A percentile compares a stretch with the other conserved stretches of the same genome.
Evolutionary conservation across 2,797 vertebrate genomes (phyloP).

Genomic region (Pelochelys cantorii): DNA sequence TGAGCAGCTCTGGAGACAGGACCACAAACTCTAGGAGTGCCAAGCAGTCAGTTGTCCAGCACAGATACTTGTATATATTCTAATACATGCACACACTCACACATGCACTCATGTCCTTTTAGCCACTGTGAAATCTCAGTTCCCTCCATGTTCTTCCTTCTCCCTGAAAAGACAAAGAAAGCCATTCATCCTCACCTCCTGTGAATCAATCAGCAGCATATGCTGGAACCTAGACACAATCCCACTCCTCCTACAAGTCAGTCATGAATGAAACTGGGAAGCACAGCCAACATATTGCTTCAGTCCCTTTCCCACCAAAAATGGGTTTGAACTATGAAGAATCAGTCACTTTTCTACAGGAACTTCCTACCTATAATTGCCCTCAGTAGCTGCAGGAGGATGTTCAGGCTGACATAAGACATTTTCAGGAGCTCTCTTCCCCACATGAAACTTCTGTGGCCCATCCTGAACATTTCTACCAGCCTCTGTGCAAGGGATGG

Average conservation of each 20-base stretch:
- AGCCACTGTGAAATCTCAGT: background rate
- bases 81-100: background rate
- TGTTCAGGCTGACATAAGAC: conserved; percentile 67
- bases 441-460: conserved; percentile 55
- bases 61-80: background rate
- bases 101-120: background rate
- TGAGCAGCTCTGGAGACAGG: conserved; percentile 40
- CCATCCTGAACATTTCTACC: conserved; percentile 14
- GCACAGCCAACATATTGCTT: background rate
- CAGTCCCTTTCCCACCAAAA: conserved; percentile 28
- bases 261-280: conserved; percentile 10
- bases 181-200: conserved; percentile 26
- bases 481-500: conserved; percentile 60
- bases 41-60: conserved; percentile 3
- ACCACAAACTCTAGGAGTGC: background rate
- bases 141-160: background rate
- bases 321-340: background rate
- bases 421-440: conserved; percentile 50
- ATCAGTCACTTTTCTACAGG: conserved; percentile 14
- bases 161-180: conserved; percentile 31
- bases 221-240: background rate
- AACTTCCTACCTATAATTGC: conserved; percentile 56
- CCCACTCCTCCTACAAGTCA: background rate
- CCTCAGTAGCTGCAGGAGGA: conserved; percentile 64
- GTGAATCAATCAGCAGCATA: background rate